A percentile compares a stretch with the other conserved stretches of the same genome.
Conservation (phyloP, 2,113 vertebrate genomes). For the Misgurnus anguillicaudatus region DNA sequence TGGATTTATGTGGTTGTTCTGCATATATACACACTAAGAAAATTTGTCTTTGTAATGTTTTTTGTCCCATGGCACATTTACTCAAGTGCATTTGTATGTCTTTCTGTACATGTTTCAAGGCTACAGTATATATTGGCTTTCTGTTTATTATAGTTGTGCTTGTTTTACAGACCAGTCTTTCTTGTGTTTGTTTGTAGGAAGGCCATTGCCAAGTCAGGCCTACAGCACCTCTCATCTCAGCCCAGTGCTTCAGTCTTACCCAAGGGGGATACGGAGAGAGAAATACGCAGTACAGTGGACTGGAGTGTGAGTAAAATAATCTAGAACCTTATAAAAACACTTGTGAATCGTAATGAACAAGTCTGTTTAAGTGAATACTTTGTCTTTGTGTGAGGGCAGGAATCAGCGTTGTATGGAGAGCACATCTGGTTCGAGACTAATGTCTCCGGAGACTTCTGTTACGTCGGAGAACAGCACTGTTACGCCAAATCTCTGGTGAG, state of each 20-base stretch:
- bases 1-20: too few species aligned
- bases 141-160: background rate
- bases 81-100: background rate
- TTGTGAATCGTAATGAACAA: background rate
- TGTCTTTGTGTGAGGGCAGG: conserved; percentile 69
- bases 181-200: conserved; percentile 77
- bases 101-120: background rate
- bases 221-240: conserved; percentile 83
- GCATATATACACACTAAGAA: too few species aligned
- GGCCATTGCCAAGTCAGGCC: conserved; percentile 90
- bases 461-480: conserved; percentile 93
- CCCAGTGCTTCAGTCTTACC: conserved; percentile 71
- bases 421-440: conserved; percentile 96
- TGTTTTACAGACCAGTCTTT: conserved; percentile 7
- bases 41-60: background rate
- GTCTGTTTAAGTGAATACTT: background rate
- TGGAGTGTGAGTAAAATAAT: conserved; percentile 86
- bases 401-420: conserved; percentile 87
- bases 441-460: conserved; percentile 93
- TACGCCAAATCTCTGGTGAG: conserved; percentile 89
- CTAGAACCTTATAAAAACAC: background rate
- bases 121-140: background rate
- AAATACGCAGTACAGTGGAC: conserved; percentile 85
- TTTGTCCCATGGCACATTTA: background rate
- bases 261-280: conserved; percentile 77